Evolutionary conservation across 2,888 invertebrate genomes (phyloP), one percentile per base, ranked within the genome.

Genomic region (Pachliopta kotzebuea): DNA sequence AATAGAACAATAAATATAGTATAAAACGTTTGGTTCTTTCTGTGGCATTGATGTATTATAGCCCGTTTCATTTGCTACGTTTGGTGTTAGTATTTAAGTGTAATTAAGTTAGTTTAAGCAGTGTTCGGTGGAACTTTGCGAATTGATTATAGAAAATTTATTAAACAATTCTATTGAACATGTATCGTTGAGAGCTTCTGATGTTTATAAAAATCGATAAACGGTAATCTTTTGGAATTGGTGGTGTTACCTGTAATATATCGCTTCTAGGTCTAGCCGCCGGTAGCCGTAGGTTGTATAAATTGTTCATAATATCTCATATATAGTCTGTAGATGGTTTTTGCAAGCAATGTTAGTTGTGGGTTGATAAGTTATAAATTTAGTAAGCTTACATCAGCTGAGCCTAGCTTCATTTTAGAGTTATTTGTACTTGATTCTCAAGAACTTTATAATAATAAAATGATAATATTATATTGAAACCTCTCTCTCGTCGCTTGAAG

Each of bases 31-130:
- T 62, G 62, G 31, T 75, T 76, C 72, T 54, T 68, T 69, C 72
- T 71, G 62, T 74, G 52, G 86, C 87, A 74, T 83, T 76, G 76
- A 78, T 88, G 86, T 88, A 86, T 68, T 23, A 83, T 78, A 84
- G 85, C 84, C 84, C 70, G 72, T 68, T 83, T 88, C 56, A 71
- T 82, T 89, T 90, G 89, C 87, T 63, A 82, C 88, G 88, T 90
- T 90, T 86, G 89, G 74, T 90, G 89, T 90, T 88, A 87, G 84
- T 68, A 21, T 67, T 63, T 84, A 84, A 72, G 70, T 60, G 71
- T 72, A 67, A 71, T 70, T 70, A 70, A 37, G 37, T 37, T 37
- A 37, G 37, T 37, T 3, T 14, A 14, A 37, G 37, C 14, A 6
- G 37, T 14, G 37, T 37, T 37, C 1, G 9, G 14, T 37, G 17